Base-by-base conservation (phyloP, 2,888 invertebrate genomes). In the Synanthedon andrenaeformis region DNA sequence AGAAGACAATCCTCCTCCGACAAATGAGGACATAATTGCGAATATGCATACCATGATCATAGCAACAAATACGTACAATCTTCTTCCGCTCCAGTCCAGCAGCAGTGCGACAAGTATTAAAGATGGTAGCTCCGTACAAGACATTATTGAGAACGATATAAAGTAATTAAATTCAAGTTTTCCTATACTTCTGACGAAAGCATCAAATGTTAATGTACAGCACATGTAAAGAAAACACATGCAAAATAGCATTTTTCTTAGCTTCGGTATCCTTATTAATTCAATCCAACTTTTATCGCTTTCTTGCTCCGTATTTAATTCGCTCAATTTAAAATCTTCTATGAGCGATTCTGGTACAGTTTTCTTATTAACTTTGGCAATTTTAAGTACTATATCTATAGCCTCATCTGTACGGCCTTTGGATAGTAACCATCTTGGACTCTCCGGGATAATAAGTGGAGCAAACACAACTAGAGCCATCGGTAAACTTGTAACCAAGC, bases 341-440 rank as follows among this genome's bases (percentile, higher is more conserved):
- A 58, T 53, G 13, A 56, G 8, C 41, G 56, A 52, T 12, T 45
- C 8, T 23, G 58, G 53, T n/a, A 58, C 48, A 3, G 49, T 42
- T 51, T 58, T 58, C 35, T 51, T 54, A 14, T 58, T 58, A 3
- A 56, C 41, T 45, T 49, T 19, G 10, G 49, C 52, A 41, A 56
- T 54, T 4, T 12, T 48, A 28, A 52, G 41, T 12, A 56, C 41
- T 52, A 56, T 55, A 4, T 55, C 51, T 23, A 57, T 49, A 12
- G 56, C 55, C 8, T 56, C 58, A 35, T 57, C 54, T 1, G 73
- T 60, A 17, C 73, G 70, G 19, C 77, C 77, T 66, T 67, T 75
- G 35, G 79, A 72, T 28, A 79, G 61, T 35, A 79, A 58, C 79
- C 79, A 79, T 59, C 74, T 70, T 45, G 79, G 76, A 57, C 79